Evolutionary conservation across 2,797 vertebrate species (phyloP).

Genomic region (Malurus splendens): DNA sequence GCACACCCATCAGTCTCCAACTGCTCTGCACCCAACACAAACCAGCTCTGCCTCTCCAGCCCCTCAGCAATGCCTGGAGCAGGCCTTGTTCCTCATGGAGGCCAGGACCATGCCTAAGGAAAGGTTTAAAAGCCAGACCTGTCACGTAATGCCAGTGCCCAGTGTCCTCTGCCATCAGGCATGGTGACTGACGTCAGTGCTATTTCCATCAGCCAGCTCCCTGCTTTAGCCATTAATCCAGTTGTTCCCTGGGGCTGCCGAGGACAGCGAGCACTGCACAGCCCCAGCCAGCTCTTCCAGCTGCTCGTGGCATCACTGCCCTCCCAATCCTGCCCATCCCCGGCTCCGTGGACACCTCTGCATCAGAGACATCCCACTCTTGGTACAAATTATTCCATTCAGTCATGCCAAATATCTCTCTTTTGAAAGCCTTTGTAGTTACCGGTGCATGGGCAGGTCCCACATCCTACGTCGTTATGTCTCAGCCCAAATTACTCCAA

Average conservation of each 20-base stretch:
- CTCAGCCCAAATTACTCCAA: neutral
- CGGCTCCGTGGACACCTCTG: accelerated
- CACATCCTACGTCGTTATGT: neutral
- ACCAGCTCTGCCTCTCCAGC: neutral
- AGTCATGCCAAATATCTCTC: neutral
- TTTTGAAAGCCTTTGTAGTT: neutral
- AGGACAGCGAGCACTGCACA: neutral
- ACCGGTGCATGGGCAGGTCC: neutral
- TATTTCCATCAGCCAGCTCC: slow-evolving; percentile 15
- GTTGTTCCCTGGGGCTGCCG: neutral
- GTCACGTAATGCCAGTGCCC: neutral
- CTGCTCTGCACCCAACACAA: neutral
- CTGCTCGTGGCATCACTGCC: neutral
- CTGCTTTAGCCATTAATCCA: slow-evolving; percentile 30
- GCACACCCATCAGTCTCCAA: neutral
- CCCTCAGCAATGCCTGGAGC: neutral
- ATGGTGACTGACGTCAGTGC: neutral
- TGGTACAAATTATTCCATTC: neutral
- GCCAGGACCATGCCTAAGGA: neutral
- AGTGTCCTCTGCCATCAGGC: neutral
- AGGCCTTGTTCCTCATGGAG: neutral
- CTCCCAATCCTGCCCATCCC: neutral
- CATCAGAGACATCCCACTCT: neutral
- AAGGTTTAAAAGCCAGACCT: neutral
- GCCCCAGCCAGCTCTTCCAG: neutral